Evolutionary conservation across 2,888 invertebrate species (phyloP), one percentile per base, ranked within the genome.

Genomic region (Mesoligia furuncula): DNA sequence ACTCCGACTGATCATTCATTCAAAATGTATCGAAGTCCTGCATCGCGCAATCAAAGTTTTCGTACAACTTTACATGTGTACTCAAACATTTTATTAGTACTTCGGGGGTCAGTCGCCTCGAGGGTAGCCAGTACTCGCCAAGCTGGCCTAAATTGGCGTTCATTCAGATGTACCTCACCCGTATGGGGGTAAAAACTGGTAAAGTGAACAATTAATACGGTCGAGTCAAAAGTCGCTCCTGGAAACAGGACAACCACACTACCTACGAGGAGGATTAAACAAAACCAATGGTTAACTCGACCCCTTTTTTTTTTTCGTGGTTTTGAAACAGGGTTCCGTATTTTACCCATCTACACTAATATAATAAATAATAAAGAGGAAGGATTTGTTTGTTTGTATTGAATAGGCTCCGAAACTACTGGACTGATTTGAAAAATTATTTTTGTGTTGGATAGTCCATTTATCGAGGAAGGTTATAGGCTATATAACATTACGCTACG

Each of bases 1-100:
- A 31, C 31, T 31, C n/a, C n/a, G 24, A 51, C 17, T 8, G 0
- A 11, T 15, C 6, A 51, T 2, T 15, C 3, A 17, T 51, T 9
- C 15, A 31, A 54, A 69, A 36, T 6, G 62, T 62, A 62, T 62
- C 11, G 11, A 2, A 48, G 2, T 24, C 15, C 77, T 75, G 42
- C 17, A 75, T 75, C 75, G 76, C 75, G 76, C 76, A 31, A 51
- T 27, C 3, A 36, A 74, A 74, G 73, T 78, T 78, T 77, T 69
- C 48, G 11, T 27, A 5, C 11, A n/a, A 17, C 20, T 68, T 45
- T 15, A 17, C 9, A 36, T 48, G 0, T 24, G 27, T 27, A 74
- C 0, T 0, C 4, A 1, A 0, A 42, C 17, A 11, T 13, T 36
- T 5, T 0, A 0, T 0, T 0, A 0, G 0, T 4, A 17, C 0